A percentile compares a stretch with the other conserved stretches of the same genome.
These are phyloP conservation scores for Pterocles gutturalis DNA, from an alignment of 2,113 vertebrate species.

Conservation along the genomic window DNA sequence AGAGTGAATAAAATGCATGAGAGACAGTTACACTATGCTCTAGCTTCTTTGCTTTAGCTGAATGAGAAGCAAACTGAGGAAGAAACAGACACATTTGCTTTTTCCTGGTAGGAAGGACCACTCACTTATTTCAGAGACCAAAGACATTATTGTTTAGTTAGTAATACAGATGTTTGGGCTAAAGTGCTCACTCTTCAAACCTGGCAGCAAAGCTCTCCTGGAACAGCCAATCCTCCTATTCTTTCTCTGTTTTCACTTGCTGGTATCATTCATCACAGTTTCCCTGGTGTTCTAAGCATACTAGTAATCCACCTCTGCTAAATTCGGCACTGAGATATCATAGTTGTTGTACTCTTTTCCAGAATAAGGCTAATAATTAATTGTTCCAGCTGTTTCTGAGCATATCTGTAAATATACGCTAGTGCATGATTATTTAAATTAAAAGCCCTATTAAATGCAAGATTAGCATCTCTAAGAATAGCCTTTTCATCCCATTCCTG, in stretches of 20 bases:
- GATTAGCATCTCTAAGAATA: background rate
- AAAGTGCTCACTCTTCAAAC: background rate
- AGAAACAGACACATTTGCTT: background rate
- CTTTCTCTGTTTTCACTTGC: background rate
- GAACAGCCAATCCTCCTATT: background rate
- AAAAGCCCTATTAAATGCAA: background rate
- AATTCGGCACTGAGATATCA: background rate
- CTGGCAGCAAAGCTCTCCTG: background rate
- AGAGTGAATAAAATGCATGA: background rate
- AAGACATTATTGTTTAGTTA: background rate
- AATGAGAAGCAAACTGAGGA: background rate
- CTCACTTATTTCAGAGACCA: background rate
- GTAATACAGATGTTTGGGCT: background rate
- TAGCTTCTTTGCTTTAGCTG: background rate
- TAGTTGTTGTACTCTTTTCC: background rate
- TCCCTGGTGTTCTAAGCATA: background rate
- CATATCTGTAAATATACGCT: background rate
- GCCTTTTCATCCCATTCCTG: background rate
- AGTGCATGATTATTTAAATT: background rate
- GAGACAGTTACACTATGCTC: background rate
- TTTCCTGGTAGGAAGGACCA: constrained; percentile 19
- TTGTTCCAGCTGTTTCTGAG: background rate
- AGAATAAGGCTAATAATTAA: background rate
- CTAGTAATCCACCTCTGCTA: background rate
- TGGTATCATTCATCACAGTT: background rate